Percentiles rank a stretch among this genome's conserved stretches.
phyloP scores from a whole-genome alignment of 2,113 vertebrate species.

The Propithecus coquereli region DNA sequence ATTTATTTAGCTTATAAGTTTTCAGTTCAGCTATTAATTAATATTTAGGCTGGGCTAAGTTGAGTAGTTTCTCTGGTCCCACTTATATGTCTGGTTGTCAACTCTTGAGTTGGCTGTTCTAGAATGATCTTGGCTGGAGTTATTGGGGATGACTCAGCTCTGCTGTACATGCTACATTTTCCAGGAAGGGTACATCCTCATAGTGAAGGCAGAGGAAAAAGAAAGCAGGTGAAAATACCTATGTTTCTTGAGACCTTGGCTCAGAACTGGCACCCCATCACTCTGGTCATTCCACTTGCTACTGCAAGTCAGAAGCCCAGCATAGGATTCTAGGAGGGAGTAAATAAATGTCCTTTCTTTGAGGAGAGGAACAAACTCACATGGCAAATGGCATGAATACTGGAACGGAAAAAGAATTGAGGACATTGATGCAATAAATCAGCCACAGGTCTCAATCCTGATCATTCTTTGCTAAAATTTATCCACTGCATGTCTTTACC shows the following conservation, averaged over 20 bases:
- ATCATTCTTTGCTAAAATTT: neutral
- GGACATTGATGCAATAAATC: neutral
- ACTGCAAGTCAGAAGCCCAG: neutral
- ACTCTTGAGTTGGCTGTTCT: neutral
- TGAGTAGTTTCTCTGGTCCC: neutral
- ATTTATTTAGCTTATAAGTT: neutral
- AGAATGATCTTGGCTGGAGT: neutral
- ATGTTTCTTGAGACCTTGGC: neutral
- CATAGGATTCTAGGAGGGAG: neutral
- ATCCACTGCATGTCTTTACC: neutral
- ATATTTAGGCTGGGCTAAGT: neutral
- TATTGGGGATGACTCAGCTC: neutral
- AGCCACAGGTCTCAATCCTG: neutral
- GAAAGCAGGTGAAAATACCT: neutral
- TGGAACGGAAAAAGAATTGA: neutral
- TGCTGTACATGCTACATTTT: neutral
- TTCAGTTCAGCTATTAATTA: neutral
- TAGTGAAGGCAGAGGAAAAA: neutral
- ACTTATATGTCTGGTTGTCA: neutral
- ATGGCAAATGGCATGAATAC: neutral
- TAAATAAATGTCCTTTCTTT: neutral
- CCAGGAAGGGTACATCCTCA: neutral
- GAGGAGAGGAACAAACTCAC: neutral
- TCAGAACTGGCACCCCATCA: neutral
- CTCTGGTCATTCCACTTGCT: neutral